phyloP scores from a whole-genome alignment of 2,113 vertebrate species.

The Phrynosoma platyrhinos region DNA sequence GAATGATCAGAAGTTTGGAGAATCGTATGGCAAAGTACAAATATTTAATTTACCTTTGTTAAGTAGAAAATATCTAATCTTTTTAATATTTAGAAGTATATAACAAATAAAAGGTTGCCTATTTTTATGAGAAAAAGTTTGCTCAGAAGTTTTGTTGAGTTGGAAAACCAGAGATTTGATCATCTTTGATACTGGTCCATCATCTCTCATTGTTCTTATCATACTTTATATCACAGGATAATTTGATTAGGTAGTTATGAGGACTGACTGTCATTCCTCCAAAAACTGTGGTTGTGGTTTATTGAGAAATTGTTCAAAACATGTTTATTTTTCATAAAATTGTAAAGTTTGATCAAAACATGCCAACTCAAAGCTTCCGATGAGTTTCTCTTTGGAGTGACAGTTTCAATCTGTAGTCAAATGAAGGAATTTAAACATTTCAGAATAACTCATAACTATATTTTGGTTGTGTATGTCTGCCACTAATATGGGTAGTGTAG shows the following conservation, averaged over 20 bases:
- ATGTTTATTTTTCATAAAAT: neutral
- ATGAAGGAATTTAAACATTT: neutral
- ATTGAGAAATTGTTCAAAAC: neutral
- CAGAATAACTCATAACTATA: too few relatives aligned
- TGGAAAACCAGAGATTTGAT: neutral
- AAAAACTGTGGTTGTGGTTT: neutral
- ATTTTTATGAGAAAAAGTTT: neutral
- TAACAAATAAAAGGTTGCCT: neutral
- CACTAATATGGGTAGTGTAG: neutral
- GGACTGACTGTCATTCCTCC: neutral
- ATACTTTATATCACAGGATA: neutral
- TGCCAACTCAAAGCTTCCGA: neutral
- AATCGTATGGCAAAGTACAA: neutral
- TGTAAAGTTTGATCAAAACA: neutral
- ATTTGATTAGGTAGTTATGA: conserved; percentile 9
- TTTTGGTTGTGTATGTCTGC: neutral
- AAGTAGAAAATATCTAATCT: neutral
- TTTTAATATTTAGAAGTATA: neutral
- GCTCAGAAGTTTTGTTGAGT: conserved; percentile 1
- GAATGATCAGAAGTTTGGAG: neutral
- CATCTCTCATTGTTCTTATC: neutral
- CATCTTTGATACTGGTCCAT: neutral
- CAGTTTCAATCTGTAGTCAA: neutral
- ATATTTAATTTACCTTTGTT: neutral
- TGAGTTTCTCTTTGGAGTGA: neutral